Conservation (phyloP, 2,113 vertebrate genomes). For the Rhadina sibilatrix region DNA sequence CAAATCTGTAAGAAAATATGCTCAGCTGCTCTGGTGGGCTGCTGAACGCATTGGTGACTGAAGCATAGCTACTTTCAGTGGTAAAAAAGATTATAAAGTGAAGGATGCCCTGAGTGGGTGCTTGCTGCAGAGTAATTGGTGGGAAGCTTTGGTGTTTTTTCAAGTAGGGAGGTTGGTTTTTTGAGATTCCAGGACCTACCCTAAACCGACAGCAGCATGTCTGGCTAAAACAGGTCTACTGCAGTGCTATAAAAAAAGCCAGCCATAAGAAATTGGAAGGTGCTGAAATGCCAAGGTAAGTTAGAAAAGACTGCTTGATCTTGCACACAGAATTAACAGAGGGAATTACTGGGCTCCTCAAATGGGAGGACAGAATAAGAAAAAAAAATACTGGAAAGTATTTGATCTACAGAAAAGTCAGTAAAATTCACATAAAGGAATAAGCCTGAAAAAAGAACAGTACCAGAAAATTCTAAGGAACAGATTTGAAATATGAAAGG, state of each 20-base stretch:
- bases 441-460: not conserved
- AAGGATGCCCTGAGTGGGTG: not conserved
- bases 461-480: not conserved
- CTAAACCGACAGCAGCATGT: not conserved
- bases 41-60: not conserved
- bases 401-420: not conserved
- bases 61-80: not conserved
- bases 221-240: not conserved
- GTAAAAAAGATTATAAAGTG: not conserved
- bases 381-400: not conserved
- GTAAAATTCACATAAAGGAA: not conserved
- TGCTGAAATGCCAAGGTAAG: not conserved
- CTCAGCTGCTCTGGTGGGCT: not conserved
- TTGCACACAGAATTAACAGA: not conserved
- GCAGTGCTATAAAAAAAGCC: not conserved
- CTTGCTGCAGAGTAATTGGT: not conserved
- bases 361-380: not conserved
- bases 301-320: not conserved
- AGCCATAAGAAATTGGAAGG: not conserved
- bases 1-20: not conserved
- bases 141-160: not conserved
- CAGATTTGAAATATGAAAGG: not conserved
- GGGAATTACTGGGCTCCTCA: not conserved
- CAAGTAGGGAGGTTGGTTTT: not conserved
- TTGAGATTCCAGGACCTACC: not conserved